phyloP scores from a whole-genome alignment of 37 sponge, comb jelly and placozoan genomes.

The Haliclona indistincta region DNA sequence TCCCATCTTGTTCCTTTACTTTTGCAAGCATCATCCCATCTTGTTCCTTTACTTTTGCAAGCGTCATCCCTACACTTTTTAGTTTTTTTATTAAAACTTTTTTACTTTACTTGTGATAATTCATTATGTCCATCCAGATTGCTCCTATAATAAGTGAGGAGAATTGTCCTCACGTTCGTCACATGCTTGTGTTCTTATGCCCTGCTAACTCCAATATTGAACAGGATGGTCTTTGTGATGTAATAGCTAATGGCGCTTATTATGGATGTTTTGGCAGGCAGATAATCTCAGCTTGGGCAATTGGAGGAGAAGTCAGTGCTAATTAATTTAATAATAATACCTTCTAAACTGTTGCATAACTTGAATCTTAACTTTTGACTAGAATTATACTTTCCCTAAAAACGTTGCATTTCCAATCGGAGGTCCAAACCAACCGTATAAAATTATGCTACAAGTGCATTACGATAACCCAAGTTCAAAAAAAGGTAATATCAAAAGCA shows the following conservation, averaged over 20 bases:
- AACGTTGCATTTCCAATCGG: slow-evolving; percentile 68
- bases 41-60: too few relatives aligned
- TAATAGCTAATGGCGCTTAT: not conserved
- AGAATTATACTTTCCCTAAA: slow-evolving; percentile 59
- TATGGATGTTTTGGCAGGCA: not conserved
- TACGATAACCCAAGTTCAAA: slow-evolving; percentile 76
- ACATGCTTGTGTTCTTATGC: slow-evolving; percentile 58
- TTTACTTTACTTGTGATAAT: too few relatives aligned
- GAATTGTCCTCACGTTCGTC: slow-evolving; percentile 39
- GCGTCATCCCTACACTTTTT: too few relatives aligned
- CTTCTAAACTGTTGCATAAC: not conserved
- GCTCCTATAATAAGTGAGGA: slow-evolving; percentile 9
- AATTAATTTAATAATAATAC: not conserved
- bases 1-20: too few relatives aligned
- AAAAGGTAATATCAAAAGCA: too few relatives aligned
- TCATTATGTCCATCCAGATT: too few relatives aligned
- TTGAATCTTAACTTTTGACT: too few relatives aligned
- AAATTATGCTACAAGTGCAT: slow-evolving; percentile 63
- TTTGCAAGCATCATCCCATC: too few relatives aligned
- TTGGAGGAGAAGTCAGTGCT: slow-evolving; percentile 20
- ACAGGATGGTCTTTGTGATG: slow-evolving; percentile 8
- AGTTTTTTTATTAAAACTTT: too few relatives aligned
- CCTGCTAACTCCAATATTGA: slow-evolving; percentile 15
- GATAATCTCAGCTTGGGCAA: slow-evolving; percentile 34
- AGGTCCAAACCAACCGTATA: slow-evolving; percentile 25